Evolutionary conservation across 2,888 invertebrate genomes (phyloP).

Genomic region (Ornithoptera alexandrae): DNA sequence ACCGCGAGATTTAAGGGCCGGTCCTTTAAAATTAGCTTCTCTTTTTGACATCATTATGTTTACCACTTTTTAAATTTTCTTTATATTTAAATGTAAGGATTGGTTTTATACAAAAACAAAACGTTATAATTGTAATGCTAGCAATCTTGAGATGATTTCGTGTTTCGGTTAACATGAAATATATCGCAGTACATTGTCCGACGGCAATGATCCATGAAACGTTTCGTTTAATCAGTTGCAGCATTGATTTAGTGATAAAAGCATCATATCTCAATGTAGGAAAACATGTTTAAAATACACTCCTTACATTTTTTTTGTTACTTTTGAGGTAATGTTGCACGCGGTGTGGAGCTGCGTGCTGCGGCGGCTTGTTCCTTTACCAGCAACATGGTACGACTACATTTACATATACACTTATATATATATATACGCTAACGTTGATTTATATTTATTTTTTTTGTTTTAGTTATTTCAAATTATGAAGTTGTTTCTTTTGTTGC

Average conservation of each 20-base stretch:
- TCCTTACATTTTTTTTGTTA: not conserved
- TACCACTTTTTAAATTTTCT: not conserved
- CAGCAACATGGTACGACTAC: not conserved
- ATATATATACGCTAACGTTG: not conserved
- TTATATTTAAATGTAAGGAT: not conserved
- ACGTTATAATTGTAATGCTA: not conserved
- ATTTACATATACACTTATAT: not conserved
- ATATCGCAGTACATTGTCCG: not conserved
- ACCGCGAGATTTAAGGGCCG: constrained; percentile 8
- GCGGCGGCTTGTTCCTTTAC: not conserved
- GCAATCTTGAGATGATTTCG: not conserved
- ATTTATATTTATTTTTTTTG: not conserved
- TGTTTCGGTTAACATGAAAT: not conserved
- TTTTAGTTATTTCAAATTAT: not conserved
- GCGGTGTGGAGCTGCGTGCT: not conserved
- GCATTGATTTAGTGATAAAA: too few relatives aligned
- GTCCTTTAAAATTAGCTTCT: not conserved
- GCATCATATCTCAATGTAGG: not conserved
- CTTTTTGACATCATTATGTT: not conserved
- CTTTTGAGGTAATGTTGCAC: not conserved
- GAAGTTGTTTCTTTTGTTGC: not conserved
- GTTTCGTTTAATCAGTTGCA: not conserved
- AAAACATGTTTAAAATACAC: not conserved
- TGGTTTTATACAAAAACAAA: not conserved
- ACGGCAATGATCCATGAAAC: not conserved